These are phyloP conservation scores for Benthosema pterotum DNA, from an alignment of 2,797 vertebrate genomes.

Conservation along the genomic window DNA sequence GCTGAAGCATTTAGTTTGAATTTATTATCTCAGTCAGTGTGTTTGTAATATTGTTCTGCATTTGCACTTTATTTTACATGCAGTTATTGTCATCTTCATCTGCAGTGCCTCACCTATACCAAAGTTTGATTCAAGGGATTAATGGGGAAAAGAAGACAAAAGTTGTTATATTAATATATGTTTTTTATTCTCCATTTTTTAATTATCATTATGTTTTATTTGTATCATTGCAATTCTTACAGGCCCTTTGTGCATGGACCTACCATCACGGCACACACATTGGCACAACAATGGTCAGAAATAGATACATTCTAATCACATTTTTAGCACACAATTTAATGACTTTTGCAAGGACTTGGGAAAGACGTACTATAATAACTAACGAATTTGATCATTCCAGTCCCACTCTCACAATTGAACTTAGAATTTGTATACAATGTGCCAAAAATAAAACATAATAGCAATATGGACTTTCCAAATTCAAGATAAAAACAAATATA, in stretches of 20 bases:
- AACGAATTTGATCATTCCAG: constrained; percentile 55
- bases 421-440: constrained; percentile 59
- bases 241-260: constrained; percentile 67
- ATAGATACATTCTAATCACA: constrained; percentile 71
- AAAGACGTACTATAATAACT: constrained; percentile 64
- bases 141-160: constrained; percentile 17
- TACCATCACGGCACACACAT: constrained; percentile 75
- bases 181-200: constrained; percentile 75
- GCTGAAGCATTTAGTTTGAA: neutral
- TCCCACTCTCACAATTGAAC: constrained; percentile 46
- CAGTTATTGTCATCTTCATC: too few species aligned
- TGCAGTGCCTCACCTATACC: too few species aligned
- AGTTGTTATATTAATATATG: constrained; percentile 77
- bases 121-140: neutral
- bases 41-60: neutral
- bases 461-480: constrained; percentile 64
- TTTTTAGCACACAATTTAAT: constrained; percentile 71
- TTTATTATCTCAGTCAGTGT: neutral
- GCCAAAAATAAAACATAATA: constrained; percentile 64
- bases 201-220: constrained; percentile 67
- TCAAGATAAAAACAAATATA: constrained; percentile 70
- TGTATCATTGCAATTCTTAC: constrained; percentile 69
- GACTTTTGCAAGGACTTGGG: constrained; percentile 69
- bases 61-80: too few species aligned
- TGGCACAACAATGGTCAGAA: constrained; percentile 77